Conservation (phyloP, 1,140 invertebrate species). For the Brachionus asplanchnoidis region DNA sequence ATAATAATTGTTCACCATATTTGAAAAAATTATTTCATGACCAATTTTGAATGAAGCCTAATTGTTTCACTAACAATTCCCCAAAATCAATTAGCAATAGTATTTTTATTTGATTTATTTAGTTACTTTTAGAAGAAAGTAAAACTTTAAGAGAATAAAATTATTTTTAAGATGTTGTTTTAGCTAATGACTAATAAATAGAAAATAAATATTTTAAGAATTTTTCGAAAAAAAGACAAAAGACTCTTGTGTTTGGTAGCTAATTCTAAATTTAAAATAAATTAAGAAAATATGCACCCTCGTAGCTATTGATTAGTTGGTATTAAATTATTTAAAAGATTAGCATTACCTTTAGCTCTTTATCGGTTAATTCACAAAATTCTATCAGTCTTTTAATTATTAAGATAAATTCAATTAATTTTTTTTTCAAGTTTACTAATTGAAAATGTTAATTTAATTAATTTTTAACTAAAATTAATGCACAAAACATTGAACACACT, state of each 20-base stretch:
- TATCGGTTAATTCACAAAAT: background rate
- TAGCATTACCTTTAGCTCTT: background rate
- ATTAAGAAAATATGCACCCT: background rate
- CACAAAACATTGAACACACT: too few relatives aligned
- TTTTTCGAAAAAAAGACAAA: background rate
- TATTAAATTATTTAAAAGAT: background rate
- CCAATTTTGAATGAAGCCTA: background rate
- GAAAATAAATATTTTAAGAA: background rate
- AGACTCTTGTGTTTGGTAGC: too few relatives aligned
- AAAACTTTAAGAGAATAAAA: too few relatives aligned
- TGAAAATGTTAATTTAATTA: too few relatives aligned
- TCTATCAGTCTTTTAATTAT: too few relatives aligned
- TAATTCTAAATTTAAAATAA: background rate
- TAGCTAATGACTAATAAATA: too few relatives aligned
- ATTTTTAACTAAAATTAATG: too few relatives aligned
- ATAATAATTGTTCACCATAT: background rate
- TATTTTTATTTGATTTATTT: background rate
- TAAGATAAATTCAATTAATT: too few relatives aligned
- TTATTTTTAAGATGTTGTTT: too few relatives aligned
- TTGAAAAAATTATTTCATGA: background rate
- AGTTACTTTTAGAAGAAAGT: too few relatives aligned
- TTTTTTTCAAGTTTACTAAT: too few relatives aligned
- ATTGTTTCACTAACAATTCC: background rate
- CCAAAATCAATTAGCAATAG: background rate
- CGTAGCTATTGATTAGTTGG: background rate